phyloP scores from a whole-genome alignment of 2,888 invertebrate genomes.

The Schizaphis graminum region DNA sequence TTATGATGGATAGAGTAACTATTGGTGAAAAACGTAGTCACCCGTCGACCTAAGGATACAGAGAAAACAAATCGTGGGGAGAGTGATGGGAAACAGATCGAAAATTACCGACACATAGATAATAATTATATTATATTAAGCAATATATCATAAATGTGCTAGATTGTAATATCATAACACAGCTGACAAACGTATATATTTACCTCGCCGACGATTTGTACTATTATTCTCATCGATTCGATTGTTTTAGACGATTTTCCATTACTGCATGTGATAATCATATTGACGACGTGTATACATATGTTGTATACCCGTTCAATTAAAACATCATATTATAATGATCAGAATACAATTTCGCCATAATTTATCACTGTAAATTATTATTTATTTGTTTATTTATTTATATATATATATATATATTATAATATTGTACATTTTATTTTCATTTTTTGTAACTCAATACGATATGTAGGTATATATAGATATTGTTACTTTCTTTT shows the following conservation, averaged over 20 bases:
- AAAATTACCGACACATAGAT: not conserved
- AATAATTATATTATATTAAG: not conserved
- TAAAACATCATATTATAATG: not conserved
- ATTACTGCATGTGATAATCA: not conserved
- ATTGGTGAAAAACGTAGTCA: not conserved
- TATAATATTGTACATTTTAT: not conserved
- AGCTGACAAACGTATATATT: not conserved
- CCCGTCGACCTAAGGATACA: not conserved
- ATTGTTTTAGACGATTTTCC: not conserved
- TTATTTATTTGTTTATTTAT: constrained; percentile 48
- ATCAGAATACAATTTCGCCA: constrained; percentile 54
- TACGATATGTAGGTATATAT: not conserved
- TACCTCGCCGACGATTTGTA: not conserved
- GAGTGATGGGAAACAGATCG: not conserved
- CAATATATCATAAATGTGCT: not conserved
- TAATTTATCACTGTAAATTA: constrained; percentile 60
- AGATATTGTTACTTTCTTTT: constrained; percentile 32
- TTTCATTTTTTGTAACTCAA: constrained; percentile 17
- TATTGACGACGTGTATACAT: not conserved
- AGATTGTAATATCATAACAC: not conserved
- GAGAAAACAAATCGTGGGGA: not conserved
- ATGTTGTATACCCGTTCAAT: not conserved
- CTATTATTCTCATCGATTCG: not conserved
- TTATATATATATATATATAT: constrained; percentile 17
- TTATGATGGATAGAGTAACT: not conserved